Conservation (phyloP, 2,888 invertebrate genomes). For the Drosophila kuntzei region DNA sequence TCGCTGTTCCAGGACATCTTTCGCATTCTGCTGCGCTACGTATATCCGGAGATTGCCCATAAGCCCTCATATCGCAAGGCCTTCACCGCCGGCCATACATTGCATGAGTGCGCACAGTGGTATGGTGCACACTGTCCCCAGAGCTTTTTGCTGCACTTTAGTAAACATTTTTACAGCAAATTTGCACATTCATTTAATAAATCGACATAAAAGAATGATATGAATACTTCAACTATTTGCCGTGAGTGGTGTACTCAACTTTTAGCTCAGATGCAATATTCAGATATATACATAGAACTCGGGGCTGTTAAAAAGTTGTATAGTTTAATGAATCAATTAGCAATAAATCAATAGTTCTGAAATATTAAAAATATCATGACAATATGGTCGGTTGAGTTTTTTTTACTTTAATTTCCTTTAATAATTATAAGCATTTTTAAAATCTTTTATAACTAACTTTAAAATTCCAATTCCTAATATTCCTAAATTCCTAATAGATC, state of each 20-base stretch:
- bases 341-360: not conserved
- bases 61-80: slow-evolving; percentile 63
- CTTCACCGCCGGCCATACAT: slow-evolving; percentile 65
- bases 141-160: slow-evolving; percentile 80
- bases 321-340: not conserved
- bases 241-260: slow-evolving; percentile 4
- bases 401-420: too few species aligned
- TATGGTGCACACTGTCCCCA: slow-evolving; percentile 83
- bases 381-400: too few species aligned
- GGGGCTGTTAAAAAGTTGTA: not conserved
- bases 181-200: slow-evolving; percentile 48
- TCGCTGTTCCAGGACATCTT: slow-evolving; percentile 89
- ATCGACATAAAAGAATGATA: slow-evolving; percentile 22
- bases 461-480: too few species aligned
- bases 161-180: slow-evolving; percentile 53
- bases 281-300: not conserved
- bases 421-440: too few species aligned
- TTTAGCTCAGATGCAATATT: not conserved
- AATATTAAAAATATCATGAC: too few species aligned
- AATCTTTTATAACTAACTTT: too few species aligned
- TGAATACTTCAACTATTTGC: slow-evolving; percentile 13
- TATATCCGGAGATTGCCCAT: slow-evolving; percentile 73
- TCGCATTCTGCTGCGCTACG: slow-evolving; percentile 88
- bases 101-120: slow-evolving; percentile 72
- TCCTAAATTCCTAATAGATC: too few species aligned